Conservation (phyloP, 2,888 invertebrate species). For the Callyntrura sp. region DNA sequence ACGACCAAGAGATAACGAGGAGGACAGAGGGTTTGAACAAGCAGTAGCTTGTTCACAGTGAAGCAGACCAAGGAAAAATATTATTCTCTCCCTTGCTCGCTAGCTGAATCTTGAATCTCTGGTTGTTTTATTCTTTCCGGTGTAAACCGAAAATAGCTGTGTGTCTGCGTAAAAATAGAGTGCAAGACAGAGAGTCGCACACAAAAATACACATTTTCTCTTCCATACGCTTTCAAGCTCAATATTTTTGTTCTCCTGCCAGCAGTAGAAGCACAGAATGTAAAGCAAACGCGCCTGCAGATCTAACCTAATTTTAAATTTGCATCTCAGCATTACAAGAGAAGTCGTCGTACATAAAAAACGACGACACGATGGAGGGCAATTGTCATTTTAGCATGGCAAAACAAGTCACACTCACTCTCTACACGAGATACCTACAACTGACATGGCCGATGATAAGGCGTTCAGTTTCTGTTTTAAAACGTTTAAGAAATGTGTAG, state of each 20-base stretch:
- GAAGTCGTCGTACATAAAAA: neutral
- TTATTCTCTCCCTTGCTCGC: neutral
- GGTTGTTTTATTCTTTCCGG: conserved; percentile 69
- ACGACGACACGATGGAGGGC: neutral
- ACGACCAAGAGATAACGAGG: too few species aligned
- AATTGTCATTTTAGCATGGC: neutral
- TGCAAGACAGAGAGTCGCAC: conserved; percentile 50
- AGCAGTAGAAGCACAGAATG: conserved; percentile 46
- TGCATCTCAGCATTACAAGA: conserved; percentile 35
- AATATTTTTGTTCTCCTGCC: conserved; percentile 37
- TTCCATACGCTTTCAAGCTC: neutral
- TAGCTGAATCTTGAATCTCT: neutral
- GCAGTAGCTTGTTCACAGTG: neutral
- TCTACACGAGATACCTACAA: too few species aligned
- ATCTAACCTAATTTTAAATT: conserved; percentile 83
- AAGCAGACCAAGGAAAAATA: neutral
- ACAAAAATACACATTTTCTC: conserved; percentile 9
- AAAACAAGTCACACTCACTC: too few species aligned
- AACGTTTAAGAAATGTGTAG: too few species aligned
- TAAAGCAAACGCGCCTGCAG: conserved; percentile 84
- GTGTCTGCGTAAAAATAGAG: conserved; percentile 81
- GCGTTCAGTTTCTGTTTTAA: too few species aligned
- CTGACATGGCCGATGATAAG: too few species aligned
- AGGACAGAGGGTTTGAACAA: too few species aligned
- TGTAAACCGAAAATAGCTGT: conserved; percentile 82